These are phyloP conservation scores for Pituophis catenifer DNA, from an alignment of 2,113 vertebrate genomes.

Conservation along the genomic window DNA sequence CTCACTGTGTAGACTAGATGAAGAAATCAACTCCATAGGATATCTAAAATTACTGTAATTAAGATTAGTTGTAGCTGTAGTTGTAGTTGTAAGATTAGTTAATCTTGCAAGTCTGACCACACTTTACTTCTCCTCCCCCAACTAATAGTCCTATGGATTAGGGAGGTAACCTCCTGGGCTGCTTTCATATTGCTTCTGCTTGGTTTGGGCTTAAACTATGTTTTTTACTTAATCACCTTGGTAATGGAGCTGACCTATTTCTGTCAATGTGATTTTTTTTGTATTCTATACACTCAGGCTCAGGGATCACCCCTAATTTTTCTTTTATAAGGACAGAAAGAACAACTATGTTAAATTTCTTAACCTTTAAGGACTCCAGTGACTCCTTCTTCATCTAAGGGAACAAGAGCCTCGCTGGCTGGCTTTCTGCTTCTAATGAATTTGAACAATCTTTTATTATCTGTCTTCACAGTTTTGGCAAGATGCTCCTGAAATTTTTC, in stretches of 20 bases:
- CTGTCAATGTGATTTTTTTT: background rate
- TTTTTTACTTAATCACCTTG: background rate
- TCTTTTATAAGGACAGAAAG: background rate
- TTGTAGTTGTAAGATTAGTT: too few species aligned
- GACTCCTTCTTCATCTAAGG: background rate
- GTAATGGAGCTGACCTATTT: background rate
- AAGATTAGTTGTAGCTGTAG: background rate
- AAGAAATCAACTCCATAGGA: background rate
- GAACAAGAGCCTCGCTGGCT: background rate
- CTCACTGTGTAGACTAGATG: background rate
- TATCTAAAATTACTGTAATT: background rate
- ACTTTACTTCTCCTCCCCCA: background rate
- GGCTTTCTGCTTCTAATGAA: background rate
- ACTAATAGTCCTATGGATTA: background rate
- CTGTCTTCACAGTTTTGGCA: background rate
- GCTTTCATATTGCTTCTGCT: background rate
- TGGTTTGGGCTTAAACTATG: background rate
- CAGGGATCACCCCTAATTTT: background rate
- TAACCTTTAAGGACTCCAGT: background rate
- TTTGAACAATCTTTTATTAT: background rate
- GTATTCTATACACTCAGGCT: background rate
- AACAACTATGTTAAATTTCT: background rate
- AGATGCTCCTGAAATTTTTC: background rate
- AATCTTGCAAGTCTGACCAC: background rate
- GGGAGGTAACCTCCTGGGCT: background rate